These are phyloP conservation scores for Hyperopisus bebe DNA, from an alignment of 2,113 vertebrate genomes.

Conservation along the genomic window DNA sequence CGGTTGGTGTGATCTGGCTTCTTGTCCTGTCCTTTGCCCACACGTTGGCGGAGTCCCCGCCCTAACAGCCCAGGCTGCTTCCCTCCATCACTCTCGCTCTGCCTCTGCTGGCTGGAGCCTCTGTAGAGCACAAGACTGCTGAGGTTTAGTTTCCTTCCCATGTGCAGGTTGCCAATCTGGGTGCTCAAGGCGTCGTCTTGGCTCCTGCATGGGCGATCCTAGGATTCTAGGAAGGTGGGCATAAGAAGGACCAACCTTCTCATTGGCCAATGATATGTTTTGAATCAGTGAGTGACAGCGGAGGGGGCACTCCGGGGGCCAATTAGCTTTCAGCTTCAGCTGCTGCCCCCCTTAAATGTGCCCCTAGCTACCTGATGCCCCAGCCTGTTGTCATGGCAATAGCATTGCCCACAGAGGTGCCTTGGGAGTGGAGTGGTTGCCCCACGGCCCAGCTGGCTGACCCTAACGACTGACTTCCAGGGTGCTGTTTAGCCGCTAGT, in stretches of 20 bases:
- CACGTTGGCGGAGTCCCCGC: neutral
- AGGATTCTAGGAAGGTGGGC: neutral
- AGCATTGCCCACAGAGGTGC: neutral
- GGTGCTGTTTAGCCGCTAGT: neutral
- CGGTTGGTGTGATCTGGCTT: neutral
- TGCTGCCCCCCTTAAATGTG: neutral
- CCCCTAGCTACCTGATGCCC: neutral
- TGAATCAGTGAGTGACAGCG: neutral
- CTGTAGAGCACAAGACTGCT: neutral
- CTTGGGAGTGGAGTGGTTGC: neutral
- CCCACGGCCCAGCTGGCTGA: neutral
- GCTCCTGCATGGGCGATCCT: neutral
- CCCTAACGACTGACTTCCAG: neutral
- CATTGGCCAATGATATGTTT: neutral
- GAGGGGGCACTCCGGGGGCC: neutral
- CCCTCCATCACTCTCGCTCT: neutral
- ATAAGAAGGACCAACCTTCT: neutral
- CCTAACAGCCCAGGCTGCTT: neutral
- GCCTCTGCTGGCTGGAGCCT: neutral
- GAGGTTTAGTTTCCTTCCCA: neutral
- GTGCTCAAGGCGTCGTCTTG: neutral
- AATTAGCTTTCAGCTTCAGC: neutral
- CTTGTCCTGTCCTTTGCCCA: neutral
- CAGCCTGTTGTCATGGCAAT: slow-evolving; percentile 7
- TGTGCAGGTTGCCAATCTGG: neutral